These are phyloP conservation scores for Pseudomyrmex dendroicus DNA, from an alignment of 1,140 invertebrate genomes.

Conservation along the genomic window DNA sequence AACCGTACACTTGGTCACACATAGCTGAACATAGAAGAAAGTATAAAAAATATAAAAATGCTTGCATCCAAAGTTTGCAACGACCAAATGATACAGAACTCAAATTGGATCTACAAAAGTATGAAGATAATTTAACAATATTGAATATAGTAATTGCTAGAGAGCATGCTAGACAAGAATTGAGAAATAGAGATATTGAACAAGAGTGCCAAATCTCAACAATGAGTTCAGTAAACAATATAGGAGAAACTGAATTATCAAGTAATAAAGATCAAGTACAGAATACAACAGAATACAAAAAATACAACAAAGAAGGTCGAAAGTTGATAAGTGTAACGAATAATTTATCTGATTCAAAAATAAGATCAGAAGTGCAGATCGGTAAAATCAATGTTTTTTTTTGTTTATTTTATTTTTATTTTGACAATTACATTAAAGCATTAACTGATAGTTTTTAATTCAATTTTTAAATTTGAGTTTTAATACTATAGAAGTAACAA, in stretches of 20 bases:
- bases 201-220: conserved; percentile 65
- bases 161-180: conserved; percentile 86
- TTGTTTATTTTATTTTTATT: neutral
- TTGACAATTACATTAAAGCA: neutral
- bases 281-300: neutral
- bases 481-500: neutral
- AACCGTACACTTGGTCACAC: conserved; percentile 90
- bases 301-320: conserved; percentile 26
- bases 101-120: conserved; percentile 90
- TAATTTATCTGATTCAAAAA: conserved; percentile 66
- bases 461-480: too few species aligned
- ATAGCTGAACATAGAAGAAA: conserved; percentile 89
- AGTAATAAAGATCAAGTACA: conserved; percentile 30
- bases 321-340: conserved; percentile 3
- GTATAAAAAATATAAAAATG: conserved; percentile 90
- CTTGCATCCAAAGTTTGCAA: conserved; percentile 90
- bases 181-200: conserved; percentile 88
- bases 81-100: conserved; percentile 90
- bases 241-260: neutral
- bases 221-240: conserved; percentile 3
- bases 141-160: conserved; percentile 92
- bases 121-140: conserved; percentile 91
- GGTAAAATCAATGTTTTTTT: conserved; percentile 59
- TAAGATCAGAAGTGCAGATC: conserved; percentile 76
- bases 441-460: neutral